Percentiles rank a stretch among this genome's conserved stretches.
Conservation (phyloP, 2,797 vertebrate genomes). For the Dromococcyx pavoninus region DNA sequence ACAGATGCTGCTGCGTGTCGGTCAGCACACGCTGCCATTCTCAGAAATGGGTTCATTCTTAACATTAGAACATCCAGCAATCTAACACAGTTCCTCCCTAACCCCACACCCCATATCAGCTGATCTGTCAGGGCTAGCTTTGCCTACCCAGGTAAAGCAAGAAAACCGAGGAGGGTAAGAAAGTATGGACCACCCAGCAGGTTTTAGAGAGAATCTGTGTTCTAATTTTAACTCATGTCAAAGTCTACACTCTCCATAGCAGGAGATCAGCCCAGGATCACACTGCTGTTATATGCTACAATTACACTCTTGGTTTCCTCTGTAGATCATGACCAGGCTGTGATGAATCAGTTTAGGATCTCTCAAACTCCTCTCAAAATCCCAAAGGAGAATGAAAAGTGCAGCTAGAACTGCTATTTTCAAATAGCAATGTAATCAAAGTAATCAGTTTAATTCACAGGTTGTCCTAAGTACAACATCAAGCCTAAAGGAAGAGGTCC, state of each 20-base stretch:
- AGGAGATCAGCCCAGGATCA: background rate
- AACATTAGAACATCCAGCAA: too few relatives aligned
- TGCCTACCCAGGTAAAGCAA: background rate
- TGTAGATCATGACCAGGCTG: background rate
- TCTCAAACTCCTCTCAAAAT: background rate
- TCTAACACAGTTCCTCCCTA: too few relatives aligned
- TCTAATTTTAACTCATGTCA: background rate
- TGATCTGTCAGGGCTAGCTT: accelerated
- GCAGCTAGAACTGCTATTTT: background rate
- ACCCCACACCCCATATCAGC: background rate
- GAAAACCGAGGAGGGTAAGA: too few relatives aligned
- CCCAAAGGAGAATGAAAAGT: background rate
- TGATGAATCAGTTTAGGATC: background rate
- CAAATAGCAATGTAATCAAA: background rate
- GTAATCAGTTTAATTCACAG: background rate
- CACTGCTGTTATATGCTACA: background rate
- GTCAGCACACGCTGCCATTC: background rate
- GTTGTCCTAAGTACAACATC: background rate
- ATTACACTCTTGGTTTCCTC: background rate
- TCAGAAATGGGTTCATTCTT: background rate
- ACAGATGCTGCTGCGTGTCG: background rate
- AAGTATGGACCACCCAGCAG: background rate
- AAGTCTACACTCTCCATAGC: background rate
- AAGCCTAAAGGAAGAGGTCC: background rate
- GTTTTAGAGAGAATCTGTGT: background rate